Evolutionary conservation across 2,888 invertebrate genomes (phyloP).

Genomic region (Hypomecis atomaria): DNA sequence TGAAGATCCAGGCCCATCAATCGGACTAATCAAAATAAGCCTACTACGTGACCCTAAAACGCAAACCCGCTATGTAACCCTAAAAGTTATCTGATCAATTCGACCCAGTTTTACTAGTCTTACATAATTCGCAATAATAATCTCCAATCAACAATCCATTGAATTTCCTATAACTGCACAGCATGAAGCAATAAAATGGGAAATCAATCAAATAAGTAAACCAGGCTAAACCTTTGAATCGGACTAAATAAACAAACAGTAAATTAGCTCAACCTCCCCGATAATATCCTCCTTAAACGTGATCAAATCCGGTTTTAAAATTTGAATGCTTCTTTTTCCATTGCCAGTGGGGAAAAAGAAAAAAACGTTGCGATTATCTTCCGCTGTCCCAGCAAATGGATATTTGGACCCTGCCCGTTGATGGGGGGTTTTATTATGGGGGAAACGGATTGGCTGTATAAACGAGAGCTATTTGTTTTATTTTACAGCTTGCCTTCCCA

Average conservation of each 20-base stretch:
- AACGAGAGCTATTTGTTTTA: conserved; percentile 39
- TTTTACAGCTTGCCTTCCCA: conserved; percentile 36
- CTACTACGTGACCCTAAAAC: no score
- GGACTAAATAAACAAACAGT: conserved; percentile 36
- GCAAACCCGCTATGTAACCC: no score
- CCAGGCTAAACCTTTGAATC: conserved; percentile 25
- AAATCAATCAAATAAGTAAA: conserved; percentile 29
- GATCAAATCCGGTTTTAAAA: conserved; percentile 42
- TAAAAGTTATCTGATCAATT: not conserved
- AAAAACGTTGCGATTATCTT: conserved; percentile 45
- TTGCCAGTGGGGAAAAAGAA: conserved; percentile 35
- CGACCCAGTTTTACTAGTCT: not conserved
- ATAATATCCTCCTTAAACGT: conserved; percentile 41
- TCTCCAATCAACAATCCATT: conserved; percentile 8
- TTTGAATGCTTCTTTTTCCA: conserved; percentile 39
- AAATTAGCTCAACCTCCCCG: conserved; percentile 22
- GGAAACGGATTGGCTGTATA: conserved; percentile 44
- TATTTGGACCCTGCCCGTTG: conserved; percentile 44
- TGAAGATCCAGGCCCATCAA: no score
- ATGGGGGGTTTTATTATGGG: conserved; percentile 45
- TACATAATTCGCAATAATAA: not conserved
- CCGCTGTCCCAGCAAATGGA: conserved; percentile 45
- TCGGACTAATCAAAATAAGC: no score
- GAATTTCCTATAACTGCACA: not conserved
- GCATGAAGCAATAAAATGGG: conserved; percentile 15